Evolutionary conservation across 1,140 invertebrate species (phyloP).

Genomic region (Pogonomyrmex californicus): DNA sequence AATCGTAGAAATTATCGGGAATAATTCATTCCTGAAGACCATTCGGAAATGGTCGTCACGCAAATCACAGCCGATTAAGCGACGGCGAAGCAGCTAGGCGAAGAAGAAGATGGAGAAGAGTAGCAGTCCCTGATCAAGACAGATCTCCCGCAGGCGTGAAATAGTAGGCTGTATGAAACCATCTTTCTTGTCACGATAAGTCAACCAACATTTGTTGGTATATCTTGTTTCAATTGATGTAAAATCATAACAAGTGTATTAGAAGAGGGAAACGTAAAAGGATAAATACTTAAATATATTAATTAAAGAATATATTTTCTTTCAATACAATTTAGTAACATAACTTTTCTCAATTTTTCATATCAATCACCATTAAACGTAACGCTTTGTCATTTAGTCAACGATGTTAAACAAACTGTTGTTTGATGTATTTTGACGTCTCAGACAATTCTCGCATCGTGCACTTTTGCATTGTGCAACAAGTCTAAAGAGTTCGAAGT

Average conservation of each 20-base stretch:
- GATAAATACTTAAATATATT: not conserved
- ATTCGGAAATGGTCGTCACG: slow-evolving; percentile 65
- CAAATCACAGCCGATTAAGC: slow-evolving; percentile 63
- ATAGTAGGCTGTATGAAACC: slow-evolving; percentile 70
- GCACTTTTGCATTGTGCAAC: slow-evolving; percentile 71
- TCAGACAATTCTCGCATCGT: slow-evolving; percentile 62
- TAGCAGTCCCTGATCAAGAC: slow-evolving; percentile 66
- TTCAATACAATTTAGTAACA: not conserved
- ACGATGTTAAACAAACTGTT: not conserved
- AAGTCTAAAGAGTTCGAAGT: slow-evolving; percentile 49
- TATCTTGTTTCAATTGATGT: slow-evolving; percentile 73
- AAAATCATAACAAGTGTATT: not conserved
- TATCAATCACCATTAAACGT: not conserved
- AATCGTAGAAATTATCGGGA: slow-evolving; percentile 57
- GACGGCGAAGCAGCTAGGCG: slow-evolving; percentile 37
- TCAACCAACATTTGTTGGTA: slow-evolving; percentile 72
- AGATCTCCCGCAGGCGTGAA: slow-evolving; percentile 75
- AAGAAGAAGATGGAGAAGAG: slow-evolving; percentile 51
- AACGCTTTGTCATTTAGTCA: not conserved
- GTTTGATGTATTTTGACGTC: not conserved
- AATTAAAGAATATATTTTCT: not conserved
- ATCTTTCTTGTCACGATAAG: slow-evolving; percentile 76
- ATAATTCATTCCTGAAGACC: slow-evolving; percentile 54
- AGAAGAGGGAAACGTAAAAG: not conserved
- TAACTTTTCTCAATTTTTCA: not conserved